Evolutionary conservation across 1,140 invertebrate species (phyloP), one percentile per base, ranked within the genome.

Genomic region (Riptortus pedestris): DNA sequence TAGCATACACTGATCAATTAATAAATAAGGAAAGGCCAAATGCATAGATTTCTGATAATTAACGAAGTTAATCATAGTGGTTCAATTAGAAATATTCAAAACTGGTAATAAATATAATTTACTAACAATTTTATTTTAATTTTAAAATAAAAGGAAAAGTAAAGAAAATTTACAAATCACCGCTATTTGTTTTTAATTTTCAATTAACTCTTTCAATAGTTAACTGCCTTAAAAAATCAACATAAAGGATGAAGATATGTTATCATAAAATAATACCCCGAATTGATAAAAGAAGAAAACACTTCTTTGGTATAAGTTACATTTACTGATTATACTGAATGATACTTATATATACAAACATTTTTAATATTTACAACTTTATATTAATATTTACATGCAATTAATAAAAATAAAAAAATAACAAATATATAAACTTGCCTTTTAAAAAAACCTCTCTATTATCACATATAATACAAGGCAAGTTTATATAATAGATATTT

Each of bases 281-380:
- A 26, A 57, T 22, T 24, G 12, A 20, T 24, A 7, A 22, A 24
- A 11, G 27, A 22, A 57, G 22, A 55, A 55, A 55, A 18, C 26
- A 55, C 51, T 55, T 55, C 51, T 55, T 55, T 55, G 51, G 51
- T 55, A 55, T 55, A 55, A 4, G 24, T 55, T 55, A 55, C n/a
- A n/a, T n/a, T n/a, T n/a, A n/a, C 22, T 16, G 51, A 14, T 38
- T 14, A 38, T 38, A 38, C 31, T 38, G 31, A 38, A 38, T 38
- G 5, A 38, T 38, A 38, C 31, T 38, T 38, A 38, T 38, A 38
- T 38, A 38, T 14, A 38, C 31, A 14, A 38, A 38, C 31, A 38
- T 38, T 5, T n/a, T 38, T 38, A 38, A 38, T 38, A 38, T 38
- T 7, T 38, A 38, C 31, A 38, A 38, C 31, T 7, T 38, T 14